A percentile compares a stretch with the other conserved stretches of the same genome.
Evolutionary conservation across 2,888 invertebrate species (phyloP).

Genomic region (Campaea margaritaria): DNA sequence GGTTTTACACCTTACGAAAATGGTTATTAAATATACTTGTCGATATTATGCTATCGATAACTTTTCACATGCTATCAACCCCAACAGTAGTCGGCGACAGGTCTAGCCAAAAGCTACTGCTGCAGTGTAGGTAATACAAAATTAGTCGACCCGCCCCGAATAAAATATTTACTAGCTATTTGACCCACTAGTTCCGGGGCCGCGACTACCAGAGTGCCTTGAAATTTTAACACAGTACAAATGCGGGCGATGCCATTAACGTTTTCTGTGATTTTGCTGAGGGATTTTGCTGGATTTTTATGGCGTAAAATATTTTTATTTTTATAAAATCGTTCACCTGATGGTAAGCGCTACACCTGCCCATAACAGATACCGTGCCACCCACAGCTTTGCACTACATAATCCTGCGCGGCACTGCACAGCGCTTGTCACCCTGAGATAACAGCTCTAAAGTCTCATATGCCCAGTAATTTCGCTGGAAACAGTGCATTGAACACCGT

Average conservation of each 20-base stretch:
- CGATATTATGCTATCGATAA: constrained; percentile 1
- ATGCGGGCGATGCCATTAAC: constrained; percentile 2
- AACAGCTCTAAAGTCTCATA: too few relatives aligned
- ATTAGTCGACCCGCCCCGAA: constrained; percentile 58
- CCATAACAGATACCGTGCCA: too few relatives aligned
- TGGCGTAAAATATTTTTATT: too few relatives aligned
- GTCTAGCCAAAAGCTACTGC: constrained; percentile 58
- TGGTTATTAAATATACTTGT: too few relatives aligned
- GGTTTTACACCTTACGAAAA: too few relatives aligned
- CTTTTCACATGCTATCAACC: background rate
- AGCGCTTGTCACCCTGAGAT: too few relatives aligned
- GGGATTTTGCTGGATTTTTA: background rate
- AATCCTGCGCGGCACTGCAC: too few relatives aligned
- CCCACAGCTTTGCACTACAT: too few relatives aligned
- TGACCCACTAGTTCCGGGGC: constrained; percentile 49
- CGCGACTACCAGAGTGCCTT: constrained; percentile 16
- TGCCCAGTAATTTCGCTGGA: too few relatives aligned
- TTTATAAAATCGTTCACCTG: too few relatives aligned
- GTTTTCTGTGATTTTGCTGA: constrained; percentile 1
- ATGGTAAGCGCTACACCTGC: too few relatives aligned
- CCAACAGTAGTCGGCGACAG: constrained; percentile 55
- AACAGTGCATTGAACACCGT: too few relatives aligned
- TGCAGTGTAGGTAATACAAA: constrained; percentile 67
- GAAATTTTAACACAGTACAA: constrained; percentile 25
- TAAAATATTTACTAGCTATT: constrained; percentile 67